phyloP scores from a whole-genome alignment of 2,113 vertebrate genomes.

The Carollia perspicillata region DNA sequence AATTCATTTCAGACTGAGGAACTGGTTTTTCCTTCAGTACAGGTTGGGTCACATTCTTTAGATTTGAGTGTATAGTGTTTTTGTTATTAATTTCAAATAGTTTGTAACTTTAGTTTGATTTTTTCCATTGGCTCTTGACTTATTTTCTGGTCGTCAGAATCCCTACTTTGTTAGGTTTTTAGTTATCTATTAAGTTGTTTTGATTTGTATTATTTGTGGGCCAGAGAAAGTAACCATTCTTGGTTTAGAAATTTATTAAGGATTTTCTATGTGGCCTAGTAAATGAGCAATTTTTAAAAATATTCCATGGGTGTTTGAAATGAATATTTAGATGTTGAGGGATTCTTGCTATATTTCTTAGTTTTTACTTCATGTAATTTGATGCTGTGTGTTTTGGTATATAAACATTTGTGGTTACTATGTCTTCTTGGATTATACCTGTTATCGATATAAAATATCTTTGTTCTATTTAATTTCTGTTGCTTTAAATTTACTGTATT shows the following conservation, averaged over 20 bases:
- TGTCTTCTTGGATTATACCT: not conserved
- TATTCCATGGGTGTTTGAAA: not conserved
- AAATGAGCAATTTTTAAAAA: conserved; percentile 23
- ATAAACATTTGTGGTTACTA: not conserved
- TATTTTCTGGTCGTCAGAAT: conserved; percentile 9
- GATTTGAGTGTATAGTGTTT: not conserved
- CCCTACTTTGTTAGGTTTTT: not conserved
- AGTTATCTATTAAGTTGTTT: not conserved
- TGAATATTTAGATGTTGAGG: not conserved
- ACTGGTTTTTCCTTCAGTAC: not conserved
- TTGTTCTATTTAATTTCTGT: not conserved
- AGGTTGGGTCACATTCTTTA: not conserved
- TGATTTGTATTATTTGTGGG: not conserved
- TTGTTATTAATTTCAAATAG: not conserved
- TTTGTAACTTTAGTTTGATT: conserved; percentile 21
- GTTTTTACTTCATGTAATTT: conserved; percentile 11
- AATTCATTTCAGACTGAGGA: not conserved
- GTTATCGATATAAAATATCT: not conserved
- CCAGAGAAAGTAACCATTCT: not conserved
- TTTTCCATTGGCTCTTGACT: not conserved
- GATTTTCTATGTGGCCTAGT: not conserved
- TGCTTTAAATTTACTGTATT: not conserved
- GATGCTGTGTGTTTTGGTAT: not conserved
- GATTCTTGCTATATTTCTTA: conserved; percentile 16
- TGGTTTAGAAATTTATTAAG: not conserved